Conservation (phyloP, 2,888 invertebrate species). For the Heliconius hortense region DNA sequence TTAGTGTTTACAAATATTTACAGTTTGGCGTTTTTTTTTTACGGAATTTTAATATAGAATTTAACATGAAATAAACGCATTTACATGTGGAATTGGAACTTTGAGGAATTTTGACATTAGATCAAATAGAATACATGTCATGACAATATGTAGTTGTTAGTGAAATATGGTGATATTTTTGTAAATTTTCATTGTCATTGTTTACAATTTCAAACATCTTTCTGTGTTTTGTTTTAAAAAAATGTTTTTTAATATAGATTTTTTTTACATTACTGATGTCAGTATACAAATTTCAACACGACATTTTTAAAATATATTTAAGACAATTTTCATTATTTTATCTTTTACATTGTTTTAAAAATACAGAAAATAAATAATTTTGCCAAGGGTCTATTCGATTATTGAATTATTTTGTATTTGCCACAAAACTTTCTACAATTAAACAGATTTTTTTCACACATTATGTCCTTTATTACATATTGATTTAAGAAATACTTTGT, state of each 20-base stretch:
- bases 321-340: background rate
- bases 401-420: too few relatives aligned
- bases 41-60: background rate
- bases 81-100: background rate
- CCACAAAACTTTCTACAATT: too few relatives aligned
- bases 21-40: conserved; percentile 8
- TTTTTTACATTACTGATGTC: too few relatives aligned
- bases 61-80: background rate
- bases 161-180: background rate
- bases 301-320: background rate
- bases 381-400: background rate
- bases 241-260: too few relatives aligned
- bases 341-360: background rate
- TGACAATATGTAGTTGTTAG: background rate
- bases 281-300: too few relatives aligned
- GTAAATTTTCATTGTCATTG: background rate
- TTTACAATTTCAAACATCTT: background rate
- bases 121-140: too few relatives aligned
- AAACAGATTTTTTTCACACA: too few relatives aligned
- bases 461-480: background rate
- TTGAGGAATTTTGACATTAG: background rate
- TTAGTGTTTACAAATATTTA: conserved; percentile 34
- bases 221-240: background rate
- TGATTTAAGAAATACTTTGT: background rate
- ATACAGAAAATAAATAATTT: background rate